phyloP scores from a whole-genome alignment of 2,888 invertebrate species.

The Clunio marinus region DNA sequence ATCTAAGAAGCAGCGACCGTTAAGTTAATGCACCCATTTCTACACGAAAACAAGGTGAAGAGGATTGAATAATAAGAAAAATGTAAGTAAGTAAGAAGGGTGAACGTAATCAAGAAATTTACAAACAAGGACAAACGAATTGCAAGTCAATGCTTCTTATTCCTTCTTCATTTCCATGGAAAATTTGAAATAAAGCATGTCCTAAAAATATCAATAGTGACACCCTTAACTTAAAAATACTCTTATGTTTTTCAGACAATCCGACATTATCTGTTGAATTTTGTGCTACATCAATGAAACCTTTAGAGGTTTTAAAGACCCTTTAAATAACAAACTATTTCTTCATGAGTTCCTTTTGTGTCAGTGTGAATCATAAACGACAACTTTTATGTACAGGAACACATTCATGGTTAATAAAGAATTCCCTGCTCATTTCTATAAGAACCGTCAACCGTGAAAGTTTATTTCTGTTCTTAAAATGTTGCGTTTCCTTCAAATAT shows the following conservation, averaged over 20 bases:
- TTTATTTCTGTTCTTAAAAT: not conserved
- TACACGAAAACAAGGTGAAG: not conserved
- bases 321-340: not conserved
- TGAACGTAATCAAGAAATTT: too few relatives aligned
- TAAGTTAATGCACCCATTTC: too few relatives aligned
- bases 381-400: not conserved
- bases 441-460: slow-evolving; percentile 36
- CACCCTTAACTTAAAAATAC: too few relatives aligned
- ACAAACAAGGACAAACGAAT: not conserved
- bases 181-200: too few relatives aligned
- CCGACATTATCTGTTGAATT: not conserved
- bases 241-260: too few relatives aligned
- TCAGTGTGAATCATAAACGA: slow-evolving; percentile 12
- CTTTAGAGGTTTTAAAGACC: slow-evolving; percentile 17
- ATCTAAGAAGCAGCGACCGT: too few relatives aligned
- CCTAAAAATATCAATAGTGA: too few relatives aligned
- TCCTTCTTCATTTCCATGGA: too few relatives aligned
- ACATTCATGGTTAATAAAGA: not conserved
- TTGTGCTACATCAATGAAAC: not conserved
- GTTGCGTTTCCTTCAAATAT: slow-evolving; percentile 11
- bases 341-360: slow-evolving; percentile 31
- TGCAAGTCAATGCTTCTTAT: too few relatives aligned
- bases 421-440: slow-evolving; percentile 13
- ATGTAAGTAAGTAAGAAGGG: not conserved
- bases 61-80: not conserved